Evolutionary conservation across 1,140 invertebrate species (phyloP).

Genomic region (Polypedilum vanderplanki): DNA sequence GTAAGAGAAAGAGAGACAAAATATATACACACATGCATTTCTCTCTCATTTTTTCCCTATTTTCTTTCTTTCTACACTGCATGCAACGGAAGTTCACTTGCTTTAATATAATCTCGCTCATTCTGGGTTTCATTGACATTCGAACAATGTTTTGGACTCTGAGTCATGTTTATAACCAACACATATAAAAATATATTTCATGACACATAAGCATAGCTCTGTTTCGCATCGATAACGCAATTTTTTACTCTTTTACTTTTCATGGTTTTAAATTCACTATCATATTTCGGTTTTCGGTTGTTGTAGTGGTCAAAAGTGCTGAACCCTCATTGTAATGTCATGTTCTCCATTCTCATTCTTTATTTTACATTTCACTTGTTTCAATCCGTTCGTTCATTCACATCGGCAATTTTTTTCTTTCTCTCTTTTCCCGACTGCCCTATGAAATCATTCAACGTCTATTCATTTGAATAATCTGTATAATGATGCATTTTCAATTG

Average conservation of each 20-base stretch:
- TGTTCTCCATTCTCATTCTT: neutral
- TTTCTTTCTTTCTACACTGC: neutral
- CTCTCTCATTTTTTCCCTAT: neutral
- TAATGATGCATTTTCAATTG: conserved; percentile 1
- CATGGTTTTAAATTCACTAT: too few relatives aligned
- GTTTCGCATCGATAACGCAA: conserved; percentile 16
- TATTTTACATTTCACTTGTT: neutral
- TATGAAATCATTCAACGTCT: neutral
- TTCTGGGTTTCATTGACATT: neutral
- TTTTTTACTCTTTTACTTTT: neutral
- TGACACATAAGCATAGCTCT: neutral
- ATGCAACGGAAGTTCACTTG: conserved; percentile 9
- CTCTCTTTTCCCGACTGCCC: neutral
- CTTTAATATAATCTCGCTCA: conserved; percentile 2
- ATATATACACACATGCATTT: neutral
- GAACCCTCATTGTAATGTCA: neutral
- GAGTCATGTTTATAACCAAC: neutral
- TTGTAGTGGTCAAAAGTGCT: too few relatives aligned
- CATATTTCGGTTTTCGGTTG: too few relatives aligned
- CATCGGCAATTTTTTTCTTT: neutral
- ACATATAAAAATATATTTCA: too few relatives aligned
- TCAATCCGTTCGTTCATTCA: neutral
- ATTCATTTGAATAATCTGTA: conserved; percentile 8
- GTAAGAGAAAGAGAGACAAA: too few relatives aligned
- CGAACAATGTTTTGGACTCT: neutral